Base-by-base conservation (phyloP, 2,113 vertebrate genomes). In the Sander lucioperca region DNA sequence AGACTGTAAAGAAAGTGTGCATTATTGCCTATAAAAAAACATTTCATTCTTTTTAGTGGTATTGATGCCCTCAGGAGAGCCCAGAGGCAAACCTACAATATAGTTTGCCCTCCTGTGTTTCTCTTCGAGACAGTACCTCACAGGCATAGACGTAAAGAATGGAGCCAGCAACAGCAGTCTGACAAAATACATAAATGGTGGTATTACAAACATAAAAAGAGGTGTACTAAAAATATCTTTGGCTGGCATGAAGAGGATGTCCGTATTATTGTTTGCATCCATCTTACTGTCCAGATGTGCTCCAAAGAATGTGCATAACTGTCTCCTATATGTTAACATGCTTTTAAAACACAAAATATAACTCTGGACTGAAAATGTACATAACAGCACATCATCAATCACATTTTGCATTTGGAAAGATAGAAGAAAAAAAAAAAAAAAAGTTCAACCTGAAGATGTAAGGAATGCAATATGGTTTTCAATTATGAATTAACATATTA, bases 101-200 rank as follows among this genome's bases (percentile, higher is more conserved):
- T 30, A 65, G 18, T 27, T 66, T n/a, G 23, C n/a, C 51, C 66
- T 62, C 43, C 25, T 61, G 58, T 33, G 50, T 59, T 72, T 68
- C 39, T 82, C 65, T 79, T 75, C 13, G 8, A 51, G 79, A 75
- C 71, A 70, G 45, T 15, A 30, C 45, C 73, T 62, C 54, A 27
- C 66, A 67, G 54, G 70, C 74, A 54, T 16, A 78, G 57, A 36
- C 77, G 45, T 67, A 74, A 51, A 78, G 48, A 50, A 63, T 57
- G 16, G 21, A 62, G 33, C 25, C 8, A 19, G 61, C 47, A 18
- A 73, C 21, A 39, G 21, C 50, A 27, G 66, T 25, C 13, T 62
- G 48, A 67, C 77, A 48, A 81, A 74, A 76, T 62, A 45, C 66
- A 58, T 30, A 87, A 72, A 80, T 69, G 27, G 30, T 33, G 25